Conservation (phyloP, 2,888 invertebrate species). For the Spialia ferax region DNA sequence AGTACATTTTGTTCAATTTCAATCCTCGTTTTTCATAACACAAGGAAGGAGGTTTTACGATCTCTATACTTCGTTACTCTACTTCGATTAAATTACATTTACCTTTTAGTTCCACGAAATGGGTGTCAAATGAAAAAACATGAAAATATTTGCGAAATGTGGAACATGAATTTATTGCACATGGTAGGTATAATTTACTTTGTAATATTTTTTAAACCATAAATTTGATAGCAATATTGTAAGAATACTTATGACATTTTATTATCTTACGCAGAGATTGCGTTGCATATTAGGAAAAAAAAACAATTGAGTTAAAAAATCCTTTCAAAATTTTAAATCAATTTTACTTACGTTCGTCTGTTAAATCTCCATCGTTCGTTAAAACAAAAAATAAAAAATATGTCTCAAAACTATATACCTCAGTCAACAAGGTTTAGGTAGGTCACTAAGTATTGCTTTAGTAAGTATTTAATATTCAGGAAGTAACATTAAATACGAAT, state of each 20-base stretch:
- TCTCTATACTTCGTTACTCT: not conserved
- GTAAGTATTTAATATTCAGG: not conserved
- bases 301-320: no score
- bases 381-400: not conserved
- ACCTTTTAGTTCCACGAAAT: conserved; percentile 58
- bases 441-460: conserved; percentile 4
- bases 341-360: no score
- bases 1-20: conserved; percentile 85
- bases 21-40: conserved; percentile 68
- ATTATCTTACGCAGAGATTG: not conserved
- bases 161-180: conserved; percentile 21
- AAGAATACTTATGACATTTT: not conserved
- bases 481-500: conserved; percentile 10
- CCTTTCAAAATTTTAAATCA: no score
- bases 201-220: not conserved
- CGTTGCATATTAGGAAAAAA: no score
- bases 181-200: not conserved
- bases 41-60: conserved; percentile 62
- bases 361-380: no score
- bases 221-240: conserved; percentile 5
- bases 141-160: not conserved
- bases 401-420: not conserved
- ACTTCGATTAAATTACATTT: conserved; percentile 64
- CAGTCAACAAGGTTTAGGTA: not conserved
- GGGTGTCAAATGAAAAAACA: conserved; percentile 61